A percentile compares a stretch with the other conserved stretches of the same genome.
Evolutionary conservation across 2,113 vertebrate species (phyloP).

Genomic region (Limanda limanda): DNA sequence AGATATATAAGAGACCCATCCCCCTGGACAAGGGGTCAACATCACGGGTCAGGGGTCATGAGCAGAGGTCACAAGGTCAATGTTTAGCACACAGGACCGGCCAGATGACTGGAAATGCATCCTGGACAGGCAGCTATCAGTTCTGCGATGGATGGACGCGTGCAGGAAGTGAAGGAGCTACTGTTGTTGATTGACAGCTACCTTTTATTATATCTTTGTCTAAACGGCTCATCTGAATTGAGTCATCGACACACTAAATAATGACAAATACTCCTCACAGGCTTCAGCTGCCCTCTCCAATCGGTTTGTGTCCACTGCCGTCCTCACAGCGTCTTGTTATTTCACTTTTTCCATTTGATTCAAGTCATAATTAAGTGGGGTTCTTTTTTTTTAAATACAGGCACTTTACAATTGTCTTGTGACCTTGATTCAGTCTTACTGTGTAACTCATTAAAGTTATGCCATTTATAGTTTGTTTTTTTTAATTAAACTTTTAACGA

Average conservation of each 20-base stretch:
- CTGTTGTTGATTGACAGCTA: slow-evolving; percentile 31
- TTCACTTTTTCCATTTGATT: background rate
- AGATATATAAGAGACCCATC: slow-evolving; percentile 81
- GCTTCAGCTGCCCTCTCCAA: background rate
- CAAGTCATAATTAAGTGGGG: background rate
- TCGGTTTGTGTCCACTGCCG: background rate
- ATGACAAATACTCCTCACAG: background rate
- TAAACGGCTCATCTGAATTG: background rate
- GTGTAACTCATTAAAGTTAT: slow-evolving; percentile 13
- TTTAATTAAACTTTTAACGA: slow-evolving; percentile 18
- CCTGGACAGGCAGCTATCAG: slow-evolving; percentile 52
- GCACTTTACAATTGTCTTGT: background rate
- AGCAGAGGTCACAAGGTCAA: slow-evolving; percentile 88
- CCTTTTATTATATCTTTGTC: slow-evolving; percentile 13
- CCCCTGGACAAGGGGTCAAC: slow-evolving; percentile 86
- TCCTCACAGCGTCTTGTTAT: background rate
- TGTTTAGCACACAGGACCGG: slow-evolving; percentile 82
- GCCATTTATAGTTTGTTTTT: slow-evolving; percentile 1
- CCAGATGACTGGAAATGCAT: slow-evolving; percentile 86
- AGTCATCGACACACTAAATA: background rate
- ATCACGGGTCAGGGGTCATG: slow-evolving; percentile 87
- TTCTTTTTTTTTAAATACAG: background rate
- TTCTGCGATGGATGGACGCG: slow-evolving; percentile 14
- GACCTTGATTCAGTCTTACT: slow-evolving; percentile 7
- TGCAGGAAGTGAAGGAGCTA: slow-evolving; percentile 31